Evolutionary conservation across 2,797 vertebrate species (phyloP).

Genomic region (Thripadectes ignobilis): DNA sequence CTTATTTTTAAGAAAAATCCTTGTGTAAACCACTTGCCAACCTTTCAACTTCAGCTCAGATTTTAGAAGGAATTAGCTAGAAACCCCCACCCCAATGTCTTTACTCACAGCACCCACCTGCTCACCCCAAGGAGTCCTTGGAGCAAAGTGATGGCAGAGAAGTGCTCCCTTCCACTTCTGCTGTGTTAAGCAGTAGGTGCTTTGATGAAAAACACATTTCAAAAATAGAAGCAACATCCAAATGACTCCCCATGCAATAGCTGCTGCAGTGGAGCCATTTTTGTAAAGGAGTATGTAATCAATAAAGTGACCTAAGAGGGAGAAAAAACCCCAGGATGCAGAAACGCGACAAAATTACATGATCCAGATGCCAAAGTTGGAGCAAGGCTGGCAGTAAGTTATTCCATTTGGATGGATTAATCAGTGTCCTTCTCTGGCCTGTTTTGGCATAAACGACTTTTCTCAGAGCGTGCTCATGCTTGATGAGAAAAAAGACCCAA

Average conservation of each 20-base stretch:
- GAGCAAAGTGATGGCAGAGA: background rate
- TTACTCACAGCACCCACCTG: background rate
- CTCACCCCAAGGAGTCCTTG: background rate
- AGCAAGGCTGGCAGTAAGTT: background rate
- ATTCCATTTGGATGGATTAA: conserved; percentile 6
- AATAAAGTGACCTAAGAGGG: background rate
- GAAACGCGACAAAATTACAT: background rate
- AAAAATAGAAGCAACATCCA: background rate
- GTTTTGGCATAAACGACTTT: background rate
- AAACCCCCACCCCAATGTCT: background rate
- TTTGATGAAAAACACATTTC: background rate
- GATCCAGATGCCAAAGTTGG: background rate
- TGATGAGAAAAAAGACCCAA: background rate
- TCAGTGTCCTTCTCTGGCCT: background rate
- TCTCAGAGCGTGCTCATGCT: background rate
- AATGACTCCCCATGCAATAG: background rate
- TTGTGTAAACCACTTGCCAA: background rate
- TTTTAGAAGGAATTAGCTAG: background rate
- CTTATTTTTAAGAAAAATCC: background rate
- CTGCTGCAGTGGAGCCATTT: background rate
- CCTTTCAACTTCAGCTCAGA: background rate
- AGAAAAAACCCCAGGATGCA: background rate
- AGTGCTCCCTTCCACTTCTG: background rate
- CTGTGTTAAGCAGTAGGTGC: background rate
- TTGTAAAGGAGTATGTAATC: background rate